These are phyloP conservation scores for Brachyopa scutellaris DNA, from an alignment of 2,888 invertebrate genomes.

Conservation along the genomic window DNA sequence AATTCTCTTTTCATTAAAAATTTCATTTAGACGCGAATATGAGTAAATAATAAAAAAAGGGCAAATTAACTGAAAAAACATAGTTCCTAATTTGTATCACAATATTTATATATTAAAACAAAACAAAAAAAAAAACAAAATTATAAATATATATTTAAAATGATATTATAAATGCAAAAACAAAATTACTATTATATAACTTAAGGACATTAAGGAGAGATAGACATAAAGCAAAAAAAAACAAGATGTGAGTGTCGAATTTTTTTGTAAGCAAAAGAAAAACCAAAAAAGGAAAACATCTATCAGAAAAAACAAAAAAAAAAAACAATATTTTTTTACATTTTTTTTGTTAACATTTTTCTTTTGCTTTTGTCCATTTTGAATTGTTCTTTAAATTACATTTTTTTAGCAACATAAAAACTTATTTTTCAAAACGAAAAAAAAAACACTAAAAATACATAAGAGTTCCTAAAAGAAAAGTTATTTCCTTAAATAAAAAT, in stretches of 20 bases:
- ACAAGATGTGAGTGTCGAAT: constrained; percentile 37
- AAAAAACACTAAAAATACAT: constrained; percentile 24
- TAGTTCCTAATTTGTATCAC: constrained; percentile 72
- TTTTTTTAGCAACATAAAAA: too few relatives aligned
- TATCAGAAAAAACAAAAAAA: constrained; percentile 19
- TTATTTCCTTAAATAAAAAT: constrained; percentile 44
- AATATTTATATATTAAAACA: constrained; percentile 58
- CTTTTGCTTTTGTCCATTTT: constrained; percentile 1
- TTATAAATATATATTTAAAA: constrained; percentile 58
- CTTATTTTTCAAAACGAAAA: constrained; percentile 15
- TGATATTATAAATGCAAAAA: constrained; percentile 42
- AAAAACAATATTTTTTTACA: constrained; percentile 44
- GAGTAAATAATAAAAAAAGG: constrained; percentile 25
- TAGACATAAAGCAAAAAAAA: constrained; percentile 50
- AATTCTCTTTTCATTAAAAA: constrained; percentile 21
- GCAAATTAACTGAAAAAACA: constrained; percentile 64
- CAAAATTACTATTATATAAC: constrained; percentile 44
- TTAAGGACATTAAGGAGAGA: constrained; percentile 58
- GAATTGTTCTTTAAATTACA: constrained; percentile 26
- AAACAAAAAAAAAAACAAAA: constrained; percentile 34
- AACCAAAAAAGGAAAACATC: not conserved
- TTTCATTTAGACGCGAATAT: constrained; percentile 21
- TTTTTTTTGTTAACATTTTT: constrained; percentile 7
- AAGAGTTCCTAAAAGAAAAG: constrained; percentile 62
- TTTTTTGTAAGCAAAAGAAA: constrained; percentile 41